Evolutionary conservation across 2,888 invertebrate genomes (phyloP), one percentile per base, ranked within the genome.

Genomic region (Acleris laterana): DNA sequence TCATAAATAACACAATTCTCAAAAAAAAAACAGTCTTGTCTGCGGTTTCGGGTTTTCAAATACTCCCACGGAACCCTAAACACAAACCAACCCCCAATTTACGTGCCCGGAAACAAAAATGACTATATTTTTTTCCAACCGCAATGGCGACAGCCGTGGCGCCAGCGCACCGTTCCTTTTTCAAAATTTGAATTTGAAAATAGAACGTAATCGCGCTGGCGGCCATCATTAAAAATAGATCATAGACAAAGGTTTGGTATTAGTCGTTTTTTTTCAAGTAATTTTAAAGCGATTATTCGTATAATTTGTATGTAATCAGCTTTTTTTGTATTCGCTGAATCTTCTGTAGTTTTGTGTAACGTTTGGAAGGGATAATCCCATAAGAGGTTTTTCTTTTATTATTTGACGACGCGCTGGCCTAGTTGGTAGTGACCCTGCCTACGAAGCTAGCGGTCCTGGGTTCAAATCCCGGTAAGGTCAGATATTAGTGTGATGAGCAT

Each of bases 221-320:
- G 83, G 86, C 85, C 85, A 75, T 80, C 80, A 89, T 89, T 89
- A 89, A 86, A 89, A 89, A 87, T 87, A 88, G 86, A 89, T 89
- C 89, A 89, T 87, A 88, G 87, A 82, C 66, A 66, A 66, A 62
- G 66, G 65, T 71, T 70, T 62, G 69, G 20, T 65, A 53, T 62
- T 49, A 57, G 66, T 42, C 11, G 61, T 69, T 77, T 79, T 78
- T 25, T 73, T 77, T 77, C 79, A 81, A 50, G 66, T 65, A 83
- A 84, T 83, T 84, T 84, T 79, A 80, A 75, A 80, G 68, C 78
- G 79, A 76, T 82, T 81, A 79, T 76, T 74, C 28, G 70, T 69
- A 71, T 71, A 74, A 76, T 78, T 78, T 77, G 72, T 73, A 76
- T 76, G 75, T 79, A 77, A 81, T 80, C 44, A 55, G 59, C n/a